Conservation (phyloP, 2,113 vertebrate genomes). For the Mellivora capensis region DNA sequence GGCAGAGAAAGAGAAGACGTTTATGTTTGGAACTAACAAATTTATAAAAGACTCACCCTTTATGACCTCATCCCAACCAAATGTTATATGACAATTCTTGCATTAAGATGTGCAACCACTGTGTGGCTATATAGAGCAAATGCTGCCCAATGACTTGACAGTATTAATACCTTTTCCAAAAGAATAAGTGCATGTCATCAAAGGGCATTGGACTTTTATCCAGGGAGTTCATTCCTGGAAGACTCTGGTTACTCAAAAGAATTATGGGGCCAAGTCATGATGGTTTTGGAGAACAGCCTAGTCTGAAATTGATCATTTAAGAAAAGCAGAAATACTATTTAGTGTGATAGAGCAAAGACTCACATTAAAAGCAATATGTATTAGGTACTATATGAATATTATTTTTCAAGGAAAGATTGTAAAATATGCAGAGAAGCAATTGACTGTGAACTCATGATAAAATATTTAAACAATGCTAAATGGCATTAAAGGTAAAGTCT, state of each 20-base stretch:
- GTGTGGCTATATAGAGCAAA: neutral
- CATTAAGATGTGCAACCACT: neutral
- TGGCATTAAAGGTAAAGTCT: neutral
- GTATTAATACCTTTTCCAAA: neutral
- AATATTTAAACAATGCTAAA: neutral
- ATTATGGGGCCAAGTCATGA: slow-evolving; percentile 20
- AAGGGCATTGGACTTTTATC: slow-evolving; percentile 57
- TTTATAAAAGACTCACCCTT: neutral
- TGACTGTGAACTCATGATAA: neutral
- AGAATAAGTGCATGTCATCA: slow-evolving; percentile 28
- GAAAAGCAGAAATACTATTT: slow-evolving; percentile 12
- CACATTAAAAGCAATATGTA: neutral
- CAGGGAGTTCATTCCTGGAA: slow-evolving; percentile 52
- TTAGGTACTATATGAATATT: neutral
- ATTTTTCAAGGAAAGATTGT: neutral
- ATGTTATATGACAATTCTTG: neutral
- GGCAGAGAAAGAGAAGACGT: neutral
- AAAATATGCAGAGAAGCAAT: neutral
- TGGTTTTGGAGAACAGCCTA: slow-evolving; percentile 54
- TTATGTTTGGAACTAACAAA: neutral
- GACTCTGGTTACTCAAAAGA: slow-evolving; percentile 46
- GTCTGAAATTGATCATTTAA: slow-evolving; percentile 46
- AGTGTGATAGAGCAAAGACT: neutral
- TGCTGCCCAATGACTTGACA: neutral
- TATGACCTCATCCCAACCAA: neutral